Base-by-base conservation (phyloP, 2,113 vertebrate genomes). In the Dipodomys stephensi region DNA sequence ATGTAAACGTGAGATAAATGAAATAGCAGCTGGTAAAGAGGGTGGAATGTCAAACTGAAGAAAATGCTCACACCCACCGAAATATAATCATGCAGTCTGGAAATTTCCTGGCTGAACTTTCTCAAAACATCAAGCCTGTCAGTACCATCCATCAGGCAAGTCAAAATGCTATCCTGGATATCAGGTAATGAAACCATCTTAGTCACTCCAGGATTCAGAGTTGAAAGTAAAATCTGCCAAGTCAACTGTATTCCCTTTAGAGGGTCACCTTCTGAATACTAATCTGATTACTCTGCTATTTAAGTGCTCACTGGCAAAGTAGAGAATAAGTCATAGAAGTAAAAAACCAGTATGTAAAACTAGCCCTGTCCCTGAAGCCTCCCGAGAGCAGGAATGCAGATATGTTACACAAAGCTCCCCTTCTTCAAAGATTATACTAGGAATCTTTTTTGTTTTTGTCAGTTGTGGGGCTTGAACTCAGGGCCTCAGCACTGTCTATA, bases 1-100 rank as follows among this genome's bases (percentile, higher is more conserved):
- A 57, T 0, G 13, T 32, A 87, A 81, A 91, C 90, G 57, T 30
- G 27, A 30, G n/a, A 46, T 77, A 44, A 96, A 87, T 89, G 80
- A 69, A 91, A 92, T n/a, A 88, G 82, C 35, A 81, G 62, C 65
- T 74, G 39, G 85, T n/a, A 93, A 83, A 90, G 77, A 73, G 57
- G 18, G 32, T 69, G 16, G 80, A 80, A 80, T 87, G 32, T 82
- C 46, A 82, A 91, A 95, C 5, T 25, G 74, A 84, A 87, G 88
- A 94, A 84, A 78, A 79, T 11, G 12, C 39, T 90, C 46, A 87
- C 30, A 86, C 64, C 82, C 46, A 92, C 79, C 91, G 87, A 95
- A 71, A 82, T 78, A 85, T 0, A 64, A 73, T 30, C 72, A 72
- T 2, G 1, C 74, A 91, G 46, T 85, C 87, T 13, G 44, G 25